A percentile compares a stretch with the other conserved stretches of the same genome.
phyloP scores from a whole-genome alignment of 2,113 vertebrate species.

The Limanda limanda region DNA sequence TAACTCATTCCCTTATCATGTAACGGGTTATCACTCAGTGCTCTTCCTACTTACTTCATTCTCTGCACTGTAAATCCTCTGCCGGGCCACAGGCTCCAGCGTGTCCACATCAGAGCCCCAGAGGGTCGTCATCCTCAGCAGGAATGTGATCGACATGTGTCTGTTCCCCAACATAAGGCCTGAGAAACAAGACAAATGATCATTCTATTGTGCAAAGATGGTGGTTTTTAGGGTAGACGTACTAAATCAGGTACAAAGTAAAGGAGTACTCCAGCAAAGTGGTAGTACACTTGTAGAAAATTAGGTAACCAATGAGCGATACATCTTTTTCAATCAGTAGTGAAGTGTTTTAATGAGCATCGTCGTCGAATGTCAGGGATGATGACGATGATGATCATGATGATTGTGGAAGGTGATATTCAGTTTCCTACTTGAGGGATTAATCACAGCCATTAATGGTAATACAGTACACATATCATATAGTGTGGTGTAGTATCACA shows the following conservation, averaged over 20 bases:
- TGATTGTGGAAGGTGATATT: no score
- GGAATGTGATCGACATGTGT: conserved; percentile 43
- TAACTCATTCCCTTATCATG: background rate
- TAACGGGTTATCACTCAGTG: no score
- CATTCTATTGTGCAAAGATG: background rate
- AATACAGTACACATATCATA: no score
- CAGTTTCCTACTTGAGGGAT: no score
- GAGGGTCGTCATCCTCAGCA: conserved; percentile 24
- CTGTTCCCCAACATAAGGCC: conserved; percentile 8
- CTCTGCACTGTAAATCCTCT: conserved; percentile 1
- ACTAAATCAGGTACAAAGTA: background rate
- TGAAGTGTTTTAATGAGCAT: no score
- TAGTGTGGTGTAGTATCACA: no score
- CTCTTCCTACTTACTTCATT: background rate
- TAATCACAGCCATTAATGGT: no score
- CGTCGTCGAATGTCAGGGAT: no score
- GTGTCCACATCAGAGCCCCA: conserved; percentile 35
- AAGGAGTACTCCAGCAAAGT: background rate
- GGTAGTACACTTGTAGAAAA: background rate
- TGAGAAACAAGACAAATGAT: background rate
- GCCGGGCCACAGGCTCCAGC: conserved; percentile 39
- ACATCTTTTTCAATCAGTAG: background rate
- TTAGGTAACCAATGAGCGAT: background rate
- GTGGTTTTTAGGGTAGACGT: background rate
- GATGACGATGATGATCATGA: no score